These are phyloP conservation scores for Ricordea florida DNA, from an alignment of 92 coral and sea anemone species.

Conservation along the genomic window DNA sequence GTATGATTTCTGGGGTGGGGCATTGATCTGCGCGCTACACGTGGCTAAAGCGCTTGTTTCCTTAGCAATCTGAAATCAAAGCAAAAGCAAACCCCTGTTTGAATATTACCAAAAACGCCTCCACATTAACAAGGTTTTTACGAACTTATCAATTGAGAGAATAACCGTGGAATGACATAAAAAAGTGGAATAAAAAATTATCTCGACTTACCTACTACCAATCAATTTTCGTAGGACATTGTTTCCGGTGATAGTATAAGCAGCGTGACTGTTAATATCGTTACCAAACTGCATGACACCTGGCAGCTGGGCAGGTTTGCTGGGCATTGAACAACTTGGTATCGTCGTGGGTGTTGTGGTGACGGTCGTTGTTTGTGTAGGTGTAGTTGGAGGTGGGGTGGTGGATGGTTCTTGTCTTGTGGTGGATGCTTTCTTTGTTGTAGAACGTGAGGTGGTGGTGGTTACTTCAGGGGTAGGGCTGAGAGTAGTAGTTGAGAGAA, in stretches of 20 bases:
- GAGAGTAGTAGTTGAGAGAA: background rate
- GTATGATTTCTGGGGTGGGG: too few species aligned
- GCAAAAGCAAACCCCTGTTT: too few species aligned
- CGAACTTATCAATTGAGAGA: too few species aligned
- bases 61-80: too few species aligned
- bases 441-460: slow-evolving; percentile 9
- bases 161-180: too few species aligned
- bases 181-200: background rate
- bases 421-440: slow-evolving; percentile 8
- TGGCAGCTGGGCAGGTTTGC: background rate
- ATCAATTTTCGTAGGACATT: slow-evolving; percentile 27
- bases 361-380: background rate
- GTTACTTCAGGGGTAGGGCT: too few species aligned
- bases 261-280: slow-evolving; percentile 46
- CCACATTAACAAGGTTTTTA: too few species aligned
- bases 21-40: too few species aligned
- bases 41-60: too few species aligned
- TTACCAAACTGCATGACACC: slow-evolving; percentile 34
- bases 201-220: slow-evolving; percentile 46
- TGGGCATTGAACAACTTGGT: slow-evolving; percentile 19
- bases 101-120: too few species aligned
- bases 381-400: slow-evolving; percentile 16
- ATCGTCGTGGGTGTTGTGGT: slow-evolving; percentile 6
- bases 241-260: slow-evolving; percentile 1
- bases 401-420: slow-evolving; percentile 25